Base-by-base conservation (phyloP, 2,888 invertebrate species). In the Dryococelus australis region DNA sequence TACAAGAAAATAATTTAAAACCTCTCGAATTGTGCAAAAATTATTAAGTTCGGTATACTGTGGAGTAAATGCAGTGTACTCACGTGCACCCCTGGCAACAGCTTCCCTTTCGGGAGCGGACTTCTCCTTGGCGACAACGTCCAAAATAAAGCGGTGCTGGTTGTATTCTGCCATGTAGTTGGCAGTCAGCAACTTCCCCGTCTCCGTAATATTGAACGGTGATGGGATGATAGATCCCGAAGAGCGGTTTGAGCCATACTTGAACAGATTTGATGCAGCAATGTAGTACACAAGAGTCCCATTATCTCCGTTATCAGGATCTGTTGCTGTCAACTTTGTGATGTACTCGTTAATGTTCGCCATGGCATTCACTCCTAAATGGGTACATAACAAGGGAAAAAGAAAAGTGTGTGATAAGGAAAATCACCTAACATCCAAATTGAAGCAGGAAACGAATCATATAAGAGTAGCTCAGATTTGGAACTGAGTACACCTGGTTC, bases 191-290 rank as follows among this genome's bases (percentile, higher is more conserved):
- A 97, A 92, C 92, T 94, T 92, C 89, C 97, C 97, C 90, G 95
- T 94, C 86, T 95, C 95, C 0, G 95, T 95, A 9, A 97, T 95
- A 89, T 96, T 96, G 91, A 98, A 98, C 0, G 98, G 98, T 80
- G 97, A 97, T 0, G 98, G 97, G 28, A 98, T 96, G 28, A 98
- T 96, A 0, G 97, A 97, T 0, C 98, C 98, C 6, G 96, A 96
- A 35, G 96, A 95, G 90, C 95, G 94, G 43, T 94, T 94, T 0
- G 96, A 96, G 0, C 96, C 96, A 90, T 95, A 97, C 91, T 97
- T 97, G 92, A 96, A 97, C 43, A 97, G 92, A 92, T 97, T 96
- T 0, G 97, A 96, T 0, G 96, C 96, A 0, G 95, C 95, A 84
- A 99, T 96, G 92, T 96, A 95, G 92, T 98, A 98, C 65, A 95